Conservation (phyloP, 2,797 vertebrate genomes). For the Poeciliopsis gracilis region DNA sequence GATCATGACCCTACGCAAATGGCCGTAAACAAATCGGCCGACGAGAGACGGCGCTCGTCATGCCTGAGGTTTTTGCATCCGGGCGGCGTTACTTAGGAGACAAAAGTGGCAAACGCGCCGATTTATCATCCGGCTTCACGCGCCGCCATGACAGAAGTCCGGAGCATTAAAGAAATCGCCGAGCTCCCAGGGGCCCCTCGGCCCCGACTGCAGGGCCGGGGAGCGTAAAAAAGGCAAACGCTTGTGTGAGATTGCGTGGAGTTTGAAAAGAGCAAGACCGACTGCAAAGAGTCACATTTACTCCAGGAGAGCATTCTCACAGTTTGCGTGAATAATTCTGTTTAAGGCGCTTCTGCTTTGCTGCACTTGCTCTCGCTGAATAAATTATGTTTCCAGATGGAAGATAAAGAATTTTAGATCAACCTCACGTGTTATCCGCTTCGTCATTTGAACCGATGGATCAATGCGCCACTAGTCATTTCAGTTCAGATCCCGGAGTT, state of each 20-base stretch:
- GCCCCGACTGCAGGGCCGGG: neutral
- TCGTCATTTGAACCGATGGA: neutral
- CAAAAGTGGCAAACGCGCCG: constrained; percentile 31
- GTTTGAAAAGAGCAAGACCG: neutral
- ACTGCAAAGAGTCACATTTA: neutral
- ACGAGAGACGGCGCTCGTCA: constrained; percentile 39
- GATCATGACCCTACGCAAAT: constrained; percentile 74
- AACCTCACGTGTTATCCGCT: neutral
- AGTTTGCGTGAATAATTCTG: neutral
- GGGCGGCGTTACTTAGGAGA: constrained; percentile 22
- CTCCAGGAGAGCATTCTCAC: neutral
- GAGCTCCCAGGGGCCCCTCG: neutral
- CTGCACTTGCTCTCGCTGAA: neutral
- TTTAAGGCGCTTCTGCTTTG: neutral
- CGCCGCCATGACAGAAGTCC: neutral
- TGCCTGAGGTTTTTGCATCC: constrained; percentile 68
- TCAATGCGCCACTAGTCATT: neutral
- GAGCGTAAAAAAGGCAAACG: neutral
- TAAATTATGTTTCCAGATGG: neutral
- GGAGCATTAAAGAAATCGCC: neutral
- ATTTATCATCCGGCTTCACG: constrained; percentile 23
- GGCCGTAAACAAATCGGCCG: constrained; percentile 67
- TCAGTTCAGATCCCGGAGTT: neutral
- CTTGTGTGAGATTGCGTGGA: neutral
- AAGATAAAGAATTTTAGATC: neutral